phyloP scores from a whole-genome alignment of 2,113 vertebrate genomes.

The Calonectris borealis region DNA sequence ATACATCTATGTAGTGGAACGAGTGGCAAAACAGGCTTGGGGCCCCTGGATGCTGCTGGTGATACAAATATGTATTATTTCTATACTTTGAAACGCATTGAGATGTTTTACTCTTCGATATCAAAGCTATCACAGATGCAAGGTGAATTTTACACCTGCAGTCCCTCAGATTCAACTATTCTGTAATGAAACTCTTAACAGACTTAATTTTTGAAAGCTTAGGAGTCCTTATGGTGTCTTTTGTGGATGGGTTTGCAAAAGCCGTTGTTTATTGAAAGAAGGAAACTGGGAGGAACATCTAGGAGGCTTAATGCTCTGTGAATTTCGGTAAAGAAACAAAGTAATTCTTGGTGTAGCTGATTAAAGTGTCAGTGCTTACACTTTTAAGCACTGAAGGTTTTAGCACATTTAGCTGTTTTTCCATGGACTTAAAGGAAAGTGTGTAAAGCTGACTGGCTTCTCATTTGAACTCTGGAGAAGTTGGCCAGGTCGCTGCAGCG shows the following conservation, averaged over 20 bases:
- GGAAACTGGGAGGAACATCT: neutral
- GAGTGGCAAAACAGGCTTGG: neutral
- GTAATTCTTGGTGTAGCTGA: neutral
- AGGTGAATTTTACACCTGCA: neutral
- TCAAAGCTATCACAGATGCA: neutral
- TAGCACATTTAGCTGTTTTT: neutral
- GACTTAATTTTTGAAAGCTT: neutral
- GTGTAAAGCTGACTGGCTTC: neutral
- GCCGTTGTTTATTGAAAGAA: neutral
- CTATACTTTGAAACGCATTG: neutral
- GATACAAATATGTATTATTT: neutral
- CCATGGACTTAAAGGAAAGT: neutral
- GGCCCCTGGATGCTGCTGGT: neutral
- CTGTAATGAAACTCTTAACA: neutral
- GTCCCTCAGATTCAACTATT: neutral
- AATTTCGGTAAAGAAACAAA: neutral
- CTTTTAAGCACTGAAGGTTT: neutral
- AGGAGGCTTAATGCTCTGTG: neutral
- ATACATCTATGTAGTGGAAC: fast-evolving
- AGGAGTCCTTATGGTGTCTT: neutral
- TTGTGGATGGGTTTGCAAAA: neutral
- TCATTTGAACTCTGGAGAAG: neutral
- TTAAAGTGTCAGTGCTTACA: neutral
- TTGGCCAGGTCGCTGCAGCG: fast-evolving
- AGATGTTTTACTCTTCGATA: neutral